Conservation (phyloP, 2,888 invertebrate genomes). For the Deroplatys truncata region DNA sequence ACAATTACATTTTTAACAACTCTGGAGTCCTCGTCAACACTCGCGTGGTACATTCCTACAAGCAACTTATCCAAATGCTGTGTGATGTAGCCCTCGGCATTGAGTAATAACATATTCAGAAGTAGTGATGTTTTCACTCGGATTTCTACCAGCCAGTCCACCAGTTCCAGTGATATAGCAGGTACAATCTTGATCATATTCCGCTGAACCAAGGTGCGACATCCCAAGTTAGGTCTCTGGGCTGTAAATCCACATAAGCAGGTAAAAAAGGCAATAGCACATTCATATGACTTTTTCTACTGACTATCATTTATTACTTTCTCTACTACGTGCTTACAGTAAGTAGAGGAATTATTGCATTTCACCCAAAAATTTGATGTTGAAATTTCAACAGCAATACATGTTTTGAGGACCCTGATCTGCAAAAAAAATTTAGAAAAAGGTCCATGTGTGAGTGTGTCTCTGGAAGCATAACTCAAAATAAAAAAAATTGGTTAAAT, state of each 20-base stretch:
- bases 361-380: no score
- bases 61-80: conserved; percentile 60
- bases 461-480: no score
- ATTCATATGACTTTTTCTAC: neutral
- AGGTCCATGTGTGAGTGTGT: no score
- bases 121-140: conserved; percentile 70
- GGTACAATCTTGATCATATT: conserved; percentile 71
- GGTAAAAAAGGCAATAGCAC: neutral
- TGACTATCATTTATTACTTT: no score
- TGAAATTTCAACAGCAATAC: no score
- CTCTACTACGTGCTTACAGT: no score
- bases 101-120: conserved; percentile 64
- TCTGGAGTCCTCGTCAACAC: conserved; percentile 61
- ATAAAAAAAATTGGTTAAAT: no score
- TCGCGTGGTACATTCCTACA: conserved; percentile 58
- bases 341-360: no score
- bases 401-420: neutral
- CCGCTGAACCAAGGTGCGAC: conserved; percentile 71
- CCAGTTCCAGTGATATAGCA: conserved; percentile 66
- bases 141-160: conserved; percentile 69
- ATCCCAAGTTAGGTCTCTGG: conserved; percentile 80
- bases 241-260: conserved; percentile 43
- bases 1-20: conserved; percentile 54
- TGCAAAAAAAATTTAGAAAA: neutral
- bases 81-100: conserved; percentile 69